Evolutionary conservation across 2,113 vertebrate species (phyloP).

Genomic region (Alouatta palliata): DNA sequence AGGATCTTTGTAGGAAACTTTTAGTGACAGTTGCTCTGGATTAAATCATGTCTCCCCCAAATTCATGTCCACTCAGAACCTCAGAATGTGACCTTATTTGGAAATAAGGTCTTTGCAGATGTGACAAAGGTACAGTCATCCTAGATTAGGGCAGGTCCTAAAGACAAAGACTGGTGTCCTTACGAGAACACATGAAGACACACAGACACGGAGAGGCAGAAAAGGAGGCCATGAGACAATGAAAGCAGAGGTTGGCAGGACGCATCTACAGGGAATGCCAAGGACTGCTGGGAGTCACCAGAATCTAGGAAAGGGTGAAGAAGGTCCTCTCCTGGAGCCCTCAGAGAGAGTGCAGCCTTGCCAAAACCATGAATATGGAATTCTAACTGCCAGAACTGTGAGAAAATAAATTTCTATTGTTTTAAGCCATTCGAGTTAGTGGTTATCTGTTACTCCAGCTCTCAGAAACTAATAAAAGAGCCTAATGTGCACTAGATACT

Average conservation of each 20-base stretch:
- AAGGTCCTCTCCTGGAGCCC: neutral
- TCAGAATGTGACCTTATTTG: neutral
- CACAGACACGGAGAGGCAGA: neutral
- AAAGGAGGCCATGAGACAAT: neutral
- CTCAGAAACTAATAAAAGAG: neutral
- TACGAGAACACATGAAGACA: neutral
- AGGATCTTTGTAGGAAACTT: neutral
- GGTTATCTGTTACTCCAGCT: neutral
- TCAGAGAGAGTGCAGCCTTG: accelerated
- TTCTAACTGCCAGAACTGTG: neutral
- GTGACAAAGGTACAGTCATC: neutral
- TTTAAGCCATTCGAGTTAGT: neutral
- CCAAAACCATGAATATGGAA: neutral
- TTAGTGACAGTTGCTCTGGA: neutral
- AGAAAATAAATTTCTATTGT: neutral
- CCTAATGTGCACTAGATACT: accelerated
- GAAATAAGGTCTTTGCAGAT: neutral
- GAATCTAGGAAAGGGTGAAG: neutral
- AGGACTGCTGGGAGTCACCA: accelerated
- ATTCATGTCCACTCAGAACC: neutral
- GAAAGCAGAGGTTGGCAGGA: accelerated
- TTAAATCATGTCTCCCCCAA: neutral
- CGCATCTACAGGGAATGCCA: too few species aligned
- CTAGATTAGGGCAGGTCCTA: too few species aligned
- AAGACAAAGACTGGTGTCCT: neutral